Evolutionary conservation across 2,797 vertebrate species (phyloP), one percentile per base, ranked within the genome.

Genomic region (Scolopax rusticola): DNA sequence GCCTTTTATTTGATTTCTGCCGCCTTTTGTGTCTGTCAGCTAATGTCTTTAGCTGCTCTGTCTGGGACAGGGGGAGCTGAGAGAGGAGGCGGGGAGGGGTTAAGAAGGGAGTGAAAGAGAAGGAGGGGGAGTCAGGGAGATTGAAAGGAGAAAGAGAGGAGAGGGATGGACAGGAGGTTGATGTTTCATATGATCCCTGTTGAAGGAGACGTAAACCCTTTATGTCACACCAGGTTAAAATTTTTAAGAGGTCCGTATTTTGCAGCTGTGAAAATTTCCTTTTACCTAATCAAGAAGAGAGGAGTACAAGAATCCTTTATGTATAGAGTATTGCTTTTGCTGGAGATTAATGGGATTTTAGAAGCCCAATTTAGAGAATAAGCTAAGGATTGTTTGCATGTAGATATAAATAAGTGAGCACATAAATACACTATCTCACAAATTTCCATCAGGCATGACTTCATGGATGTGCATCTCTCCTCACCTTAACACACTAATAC

Each of bases 1-100:
- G 97, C 97, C 97, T 98, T 98, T 98, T 98, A 98, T 98, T 98
- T 98, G 98, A 98, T 98, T 98, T 98, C 98, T 98, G 98, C 98
- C 97, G 97, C 98, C 97, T 98, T 98, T 98, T 96, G 98, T 98
- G 98, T 98, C 98, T 98, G 97, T 97, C 93, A 91, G 97, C 96
- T 98, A 98, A 98, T 94, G 73, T 97, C 96, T 98, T 97, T 97
- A 98, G 97, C 96, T 97, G 94, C 95, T 94, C 97, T 95, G 97
- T 97, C 97, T 68, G 70, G 80, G 64, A 61, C 76, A 50, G 53
- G 9, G 82, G n/a, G 50, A 84, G 54, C 81, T 75, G 68, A 68
- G 45, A 84, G 71, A 87, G 64, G 83, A 94, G 95, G 51, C 40
- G 2, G 74, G 57, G 91, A 84, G 87, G 91, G 76, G 82, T 90